Conservation (phyloP, 2,113 vertebrate species). For the Meleagris gallopavo region DNA sequence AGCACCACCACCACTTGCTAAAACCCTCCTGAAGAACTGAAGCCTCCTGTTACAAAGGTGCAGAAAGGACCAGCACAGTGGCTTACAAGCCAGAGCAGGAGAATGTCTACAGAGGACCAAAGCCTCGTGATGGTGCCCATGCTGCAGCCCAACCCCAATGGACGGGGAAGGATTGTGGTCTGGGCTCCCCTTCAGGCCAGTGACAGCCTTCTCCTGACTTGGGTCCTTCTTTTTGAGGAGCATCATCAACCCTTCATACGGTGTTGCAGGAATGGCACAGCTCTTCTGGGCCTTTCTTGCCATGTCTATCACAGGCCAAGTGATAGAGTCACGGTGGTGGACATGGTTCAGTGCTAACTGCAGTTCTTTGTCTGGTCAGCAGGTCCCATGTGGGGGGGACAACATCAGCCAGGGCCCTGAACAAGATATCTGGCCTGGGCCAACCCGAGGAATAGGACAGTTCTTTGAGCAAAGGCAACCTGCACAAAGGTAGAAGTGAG, state of each 20-base stretch:
- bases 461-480: not conserved
- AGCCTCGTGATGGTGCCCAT: not conserved
- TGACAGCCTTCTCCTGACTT: fast-evolving
- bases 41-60: not conserved
- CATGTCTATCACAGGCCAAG: not conserved
- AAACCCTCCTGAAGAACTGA: not conserved
- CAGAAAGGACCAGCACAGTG: not conserved
- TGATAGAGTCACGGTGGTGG: not conserved
- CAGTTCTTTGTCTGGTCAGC: not conserved
- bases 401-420: not conserved
- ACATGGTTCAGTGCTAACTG: fast-evolving
- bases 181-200: not conserved
- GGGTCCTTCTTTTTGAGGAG: not conserved
- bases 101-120: not conserved
- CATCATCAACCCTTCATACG: not conserved
- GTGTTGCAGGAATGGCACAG: not conserved
- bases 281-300: not conserved
- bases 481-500: not conserved
- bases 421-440: fast-evolving
- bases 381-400: not conserved
- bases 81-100: not conserved
- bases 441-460: not conserved
- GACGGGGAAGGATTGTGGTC: fast-evolving
- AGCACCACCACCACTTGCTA: not conserved
- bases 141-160: not conserved